phyloP scores from a whole-genome alignment of 1,140 invertebrate species.

The Magallana gigas region DNA sequence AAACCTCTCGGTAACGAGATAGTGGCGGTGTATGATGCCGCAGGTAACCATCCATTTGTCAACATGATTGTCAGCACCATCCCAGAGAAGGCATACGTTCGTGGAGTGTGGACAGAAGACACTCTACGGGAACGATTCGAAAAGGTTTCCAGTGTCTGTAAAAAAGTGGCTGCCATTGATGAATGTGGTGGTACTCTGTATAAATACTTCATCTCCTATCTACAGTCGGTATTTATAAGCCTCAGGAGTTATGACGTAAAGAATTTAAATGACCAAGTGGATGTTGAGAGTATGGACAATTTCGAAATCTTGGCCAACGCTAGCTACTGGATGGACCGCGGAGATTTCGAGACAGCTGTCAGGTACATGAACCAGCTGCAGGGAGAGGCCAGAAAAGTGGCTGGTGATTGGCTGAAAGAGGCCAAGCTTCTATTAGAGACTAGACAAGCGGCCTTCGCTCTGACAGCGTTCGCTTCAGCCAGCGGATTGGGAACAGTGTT shows the following conservation, averaged over 20 bases:
- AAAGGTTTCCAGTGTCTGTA: slow-evolving; percentile 83
- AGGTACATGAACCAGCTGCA: slow-evolving; percentile 93
- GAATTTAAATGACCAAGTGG: slow-evolving; percentile 72
- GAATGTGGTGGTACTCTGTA: slow-evolving; percentile 88
- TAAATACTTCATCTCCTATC: slow-evolving; percentile 91
- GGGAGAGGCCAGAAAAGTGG: slow-evolving; percentile 90
- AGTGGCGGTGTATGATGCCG: slow-evolving; percentile 82
- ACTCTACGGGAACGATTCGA: slow-evolving; percentile 91
- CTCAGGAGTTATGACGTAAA: slow-evolving; percentile 79
- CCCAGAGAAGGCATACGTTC: slow-evolving; percentile 86
- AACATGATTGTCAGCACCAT: slow-evolving; percentile 87
- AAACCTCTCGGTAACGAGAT: slow-evolving; percentile 89
- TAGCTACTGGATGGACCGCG: slow-evolving; percentile 88
- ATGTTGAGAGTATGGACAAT: slow-evolving; percentile 85
- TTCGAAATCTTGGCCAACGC: slow-evolving; percentile 93
- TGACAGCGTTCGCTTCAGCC: slow-evolving; percentile 80
- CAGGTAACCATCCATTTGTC: slow-evolving; percentile 83
- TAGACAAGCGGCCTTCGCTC: slow-evolving; percentile 91
- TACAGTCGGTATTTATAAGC: slow-evolving; percentile 85
- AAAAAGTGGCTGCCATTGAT: slow-evolving; percentile 90
- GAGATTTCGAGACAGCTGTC: slow-evolving; percentile 90
- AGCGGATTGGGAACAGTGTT: slow-evolving; percentile 76
- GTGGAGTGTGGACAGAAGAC: slow-evolving; percentile 92
- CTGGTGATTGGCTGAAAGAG: slow-evolving; percentile 92
- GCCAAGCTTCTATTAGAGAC: slow-evolving; percentile 91